These are phyloP conservation scores for Neodiprion virginianus DNA, from an alignment of 1,140 invertebrate species.

Conservation along the genomic window DNA sequence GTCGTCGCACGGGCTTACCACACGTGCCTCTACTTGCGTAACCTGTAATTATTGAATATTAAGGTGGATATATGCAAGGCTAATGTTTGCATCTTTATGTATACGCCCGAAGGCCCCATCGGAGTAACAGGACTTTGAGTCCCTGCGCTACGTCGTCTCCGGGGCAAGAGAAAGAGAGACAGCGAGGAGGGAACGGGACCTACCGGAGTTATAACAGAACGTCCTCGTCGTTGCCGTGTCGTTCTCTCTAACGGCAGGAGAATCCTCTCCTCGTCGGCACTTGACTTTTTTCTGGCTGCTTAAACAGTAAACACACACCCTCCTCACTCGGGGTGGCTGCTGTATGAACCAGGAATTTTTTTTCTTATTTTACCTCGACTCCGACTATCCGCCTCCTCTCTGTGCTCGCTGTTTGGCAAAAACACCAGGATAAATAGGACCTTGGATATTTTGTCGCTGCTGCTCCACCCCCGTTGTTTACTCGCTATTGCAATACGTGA, in stretches of 20 bases:
- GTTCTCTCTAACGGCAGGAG: not conserved
- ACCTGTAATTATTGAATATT: conserved; percentile 3
- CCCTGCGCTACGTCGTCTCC: conserved; percentile 22
- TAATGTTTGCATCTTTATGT: conserved; percentile 1
- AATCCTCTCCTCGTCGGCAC: not conserved
- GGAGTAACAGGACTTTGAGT: conserved; percentile 49
- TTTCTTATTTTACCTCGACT: not conserved
- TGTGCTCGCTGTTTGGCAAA: too few species aligned
- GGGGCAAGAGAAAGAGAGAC: not conserved
- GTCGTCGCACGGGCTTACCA: too few species aligned
- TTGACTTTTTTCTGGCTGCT: conserved; percentile 9
- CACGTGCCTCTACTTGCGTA: not conserved
- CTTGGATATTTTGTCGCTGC: too few species aligned
- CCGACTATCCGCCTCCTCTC: too few species aligned
- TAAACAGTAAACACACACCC: not conserved
- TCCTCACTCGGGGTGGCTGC: not conserved
- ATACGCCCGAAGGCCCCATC: conserved; percentile 33
- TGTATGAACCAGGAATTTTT: not conserved
- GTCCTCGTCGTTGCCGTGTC: conserved; percentile 5
- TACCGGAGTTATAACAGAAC: conserved; percentile 7
- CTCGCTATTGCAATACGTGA: too few species aligned
- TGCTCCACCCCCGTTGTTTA: too few species aligned
- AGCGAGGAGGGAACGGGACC: not conserved
- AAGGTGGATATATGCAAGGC: not conserved
- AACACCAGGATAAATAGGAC: too few species aligned